These are phyloP conservation scores for Chymomyza costata DNA, from an alignment of 1,140 invertebrate species.

Conservation along the genomic window DNA sequence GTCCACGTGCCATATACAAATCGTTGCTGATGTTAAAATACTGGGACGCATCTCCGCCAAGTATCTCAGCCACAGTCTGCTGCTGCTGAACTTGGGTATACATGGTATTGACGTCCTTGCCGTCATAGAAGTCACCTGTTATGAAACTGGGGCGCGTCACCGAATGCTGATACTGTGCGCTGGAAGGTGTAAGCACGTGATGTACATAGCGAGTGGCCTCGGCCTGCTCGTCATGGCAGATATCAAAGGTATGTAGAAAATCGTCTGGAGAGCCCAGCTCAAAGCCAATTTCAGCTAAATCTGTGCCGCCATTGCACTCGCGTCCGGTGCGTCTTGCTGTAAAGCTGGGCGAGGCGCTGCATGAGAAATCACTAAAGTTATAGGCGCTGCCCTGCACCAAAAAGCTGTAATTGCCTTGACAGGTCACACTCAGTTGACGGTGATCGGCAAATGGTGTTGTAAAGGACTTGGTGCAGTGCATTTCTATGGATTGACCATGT, in stretches of 20 bases:
- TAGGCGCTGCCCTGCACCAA: constrained; percentile 40
- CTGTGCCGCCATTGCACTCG: constrained; percentile 60
- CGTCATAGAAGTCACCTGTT: constrained; percentile 60
- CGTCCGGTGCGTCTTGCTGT: constrained; percentile 61
- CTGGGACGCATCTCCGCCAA: constrained; percentile 62
- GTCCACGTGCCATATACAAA: constrained; percentile 79
- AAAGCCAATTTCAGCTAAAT: constrained; percentile 68
- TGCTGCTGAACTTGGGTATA: constrained; percentile 71
- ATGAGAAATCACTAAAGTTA: constrained; percentile 63
- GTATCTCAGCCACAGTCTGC: constrained; percentile 50
- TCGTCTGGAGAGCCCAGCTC: constrained; percentile 34
- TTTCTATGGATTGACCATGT: constrained; percentile 50
- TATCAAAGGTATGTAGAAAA: constrained; percentile 73
- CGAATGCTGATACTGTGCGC: constrained; percentile 58
- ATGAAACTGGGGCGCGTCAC: constrained; percentile 69
- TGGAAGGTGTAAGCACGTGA: constrained; percentile 60
- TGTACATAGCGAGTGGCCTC: constrained; percentile 75
- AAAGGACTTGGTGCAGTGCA: constrained; percentile 52
- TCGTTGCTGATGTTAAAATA: constrained; percentile 54
- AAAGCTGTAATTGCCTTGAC: constrained; percentile 35
- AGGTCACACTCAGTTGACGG: constrained; percentile 37
- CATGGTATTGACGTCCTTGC: constrained; percentile 60
- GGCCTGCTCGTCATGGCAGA: constrained; percentile 74
- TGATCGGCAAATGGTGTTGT: constrained; percentile 28
- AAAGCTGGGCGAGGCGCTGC: constrained; percentile 47